Base-by-base conservation (phyloP, 2,113 vertebrate species). In the Gymnorhina tibicen region DNA sequence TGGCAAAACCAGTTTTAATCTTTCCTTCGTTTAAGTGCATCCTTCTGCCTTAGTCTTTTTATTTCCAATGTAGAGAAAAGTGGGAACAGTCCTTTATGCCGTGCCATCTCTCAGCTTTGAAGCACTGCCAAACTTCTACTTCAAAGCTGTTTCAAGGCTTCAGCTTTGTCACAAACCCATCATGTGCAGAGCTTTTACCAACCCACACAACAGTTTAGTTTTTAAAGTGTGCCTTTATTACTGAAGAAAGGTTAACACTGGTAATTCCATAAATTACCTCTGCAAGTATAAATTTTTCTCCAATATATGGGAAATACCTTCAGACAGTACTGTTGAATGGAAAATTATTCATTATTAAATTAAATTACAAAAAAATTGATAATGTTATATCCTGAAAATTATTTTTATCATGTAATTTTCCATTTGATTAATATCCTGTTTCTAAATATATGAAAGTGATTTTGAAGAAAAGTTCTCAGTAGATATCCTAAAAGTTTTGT, bases 141-240 rank as follows among this genome's bases (percentile, higher is more conserved):
- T 94, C 90, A 96, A 69, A 95, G 90, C 55, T 89, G 37, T 91
- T 95, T 78, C 78, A 90, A 82, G 76, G 60, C 44, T 95, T 90
- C 72, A 39, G 72, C 37, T 96, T 94, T 91, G 72, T 95, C 88
- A 58, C 24, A 88, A 93, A 95, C 77, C 10, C 16, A 9, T 82
- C 21, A 24, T 46, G 32, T 63, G 39, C 76, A 94, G 86, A 92
- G 79, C 53, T 91, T 91, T 85, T 44, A 87, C 56, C 47, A 92
- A 32, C n/a, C 47, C 49, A 90, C 35, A 46, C 13, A 85, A 47
- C 28, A 55, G 21, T 53, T 59, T 60, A 7, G 3, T 64, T 94
- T 80, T 66, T 77, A 16, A 89, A 92, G 13, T 89, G 26, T 70
- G 21, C 19, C 33, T 91, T 91, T 91, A 63, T 80, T 94, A 41